A percentile compares a stretch with the other conserved stretches of the same genome.
Evolutionary conservation across 2,113 vertebrate genomes (phyloP).

Genomic region (Myotis brandtii): DNA sequence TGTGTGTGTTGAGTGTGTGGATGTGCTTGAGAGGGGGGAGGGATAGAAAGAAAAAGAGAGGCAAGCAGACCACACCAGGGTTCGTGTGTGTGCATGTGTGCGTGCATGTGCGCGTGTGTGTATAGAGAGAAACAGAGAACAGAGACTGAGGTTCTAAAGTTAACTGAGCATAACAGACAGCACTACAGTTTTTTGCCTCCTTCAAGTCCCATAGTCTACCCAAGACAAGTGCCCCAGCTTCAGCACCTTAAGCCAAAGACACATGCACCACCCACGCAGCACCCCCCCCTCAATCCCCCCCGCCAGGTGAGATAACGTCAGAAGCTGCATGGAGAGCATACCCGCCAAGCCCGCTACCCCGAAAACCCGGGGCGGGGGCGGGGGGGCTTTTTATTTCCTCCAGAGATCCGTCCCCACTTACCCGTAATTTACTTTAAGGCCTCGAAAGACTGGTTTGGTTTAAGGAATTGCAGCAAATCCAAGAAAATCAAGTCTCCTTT

Average conservation of each 20-base stretch:
- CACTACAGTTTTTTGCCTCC: background rate
- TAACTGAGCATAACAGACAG: background rate
- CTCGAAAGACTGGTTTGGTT: constrained; percentile 7
- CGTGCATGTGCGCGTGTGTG: background rate
- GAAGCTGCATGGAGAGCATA: background rate
- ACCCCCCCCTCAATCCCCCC: background rate
- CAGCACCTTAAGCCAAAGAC: background rate
- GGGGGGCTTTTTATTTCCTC: background rate
- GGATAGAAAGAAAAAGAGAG: background rate
- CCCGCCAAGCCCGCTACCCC: background rate
- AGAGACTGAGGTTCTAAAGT: constrained; percentile 35
- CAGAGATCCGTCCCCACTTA: constrained; percentile 32
- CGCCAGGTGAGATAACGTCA: background rate
- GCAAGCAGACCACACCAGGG: background rate
- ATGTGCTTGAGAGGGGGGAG: background rate
- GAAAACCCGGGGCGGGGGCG: background rate
- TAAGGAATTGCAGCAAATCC: constrained; percentile 29
- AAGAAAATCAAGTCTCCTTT: constrained; percentile 56
- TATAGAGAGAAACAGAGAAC: background rate
- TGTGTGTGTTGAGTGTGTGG: background rate
- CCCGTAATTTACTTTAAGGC: constrained; percentile 49
- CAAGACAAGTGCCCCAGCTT: background rate
- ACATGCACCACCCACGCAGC: background rate
- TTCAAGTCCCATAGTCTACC: background rate
- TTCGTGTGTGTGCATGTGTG: background rate